Evolutionary conservation across 1,140 invertebrate genomes (phyloP).

Genomic region (Mercenaria mercenaria): DNA sequence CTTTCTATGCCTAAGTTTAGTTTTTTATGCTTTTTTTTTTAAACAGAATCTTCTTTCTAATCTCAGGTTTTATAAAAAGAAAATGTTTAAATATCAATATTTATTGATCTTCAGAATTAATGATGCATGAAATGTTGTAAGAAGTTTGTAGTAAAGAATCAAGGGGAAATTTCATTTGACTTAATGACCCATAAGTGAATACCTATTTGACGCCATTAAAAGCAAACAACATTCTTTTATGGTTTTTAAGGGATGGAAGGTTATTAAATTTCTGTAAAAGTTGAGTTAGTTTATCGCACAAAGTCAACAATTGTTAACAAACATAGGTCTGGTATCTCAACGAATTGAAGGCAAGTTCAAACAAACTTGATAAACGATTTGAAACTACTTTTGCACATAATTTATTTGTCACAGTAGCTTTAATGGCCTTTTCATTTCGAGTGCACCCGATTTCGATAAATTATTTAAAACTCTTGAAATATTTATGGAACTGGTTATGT

Average conservation of each 20-base stretch:
- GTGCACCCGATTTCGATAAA: neutral
- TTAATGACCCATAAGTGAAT: neutral
- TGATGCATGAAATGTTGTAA: neutral
- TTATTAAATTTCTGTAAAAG: conserved; percentile 20
- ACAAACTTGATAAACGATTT: conserved; percentile 5
- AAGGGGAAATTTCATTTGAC: neutral
- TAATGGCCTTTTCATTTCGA: neutral
- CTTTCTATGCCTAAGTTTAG: too few species aligned
- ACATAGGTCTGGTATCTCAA: conserved; percentile 5
- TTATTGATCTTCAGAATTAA: conserved; percentile 14
- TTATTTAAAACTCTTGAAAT: conserved; percentile 4
- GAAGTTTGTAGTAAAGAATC: neutral
- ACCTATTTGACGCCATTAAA: neutral
- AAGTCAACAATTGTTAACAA: conserved; percentile 46
- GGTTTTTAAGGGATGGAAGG: conserved; percentile 22
- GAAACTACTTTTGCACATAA: conserved; percentile 8
- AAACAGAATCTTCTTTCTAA: too few species aligned
- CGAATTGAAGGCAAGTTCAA: conserved; percentile 1
- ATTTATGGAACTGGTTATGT: neutral
- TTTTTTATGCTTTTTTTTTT: too few species aligned
- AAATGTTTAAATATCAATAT: too few species aligned
- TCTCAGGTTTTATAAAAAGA: too few species aligned
- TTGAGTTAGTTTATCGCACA: conserved; percentile 47
- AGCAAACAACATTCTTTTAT: conserved; percentile 13
- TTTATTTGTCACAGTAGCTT: conserved; percentile 47